Base-by-base conservation (phyloP, 2,113 vertebrate species). In the Athene cunicularia region DNA sequence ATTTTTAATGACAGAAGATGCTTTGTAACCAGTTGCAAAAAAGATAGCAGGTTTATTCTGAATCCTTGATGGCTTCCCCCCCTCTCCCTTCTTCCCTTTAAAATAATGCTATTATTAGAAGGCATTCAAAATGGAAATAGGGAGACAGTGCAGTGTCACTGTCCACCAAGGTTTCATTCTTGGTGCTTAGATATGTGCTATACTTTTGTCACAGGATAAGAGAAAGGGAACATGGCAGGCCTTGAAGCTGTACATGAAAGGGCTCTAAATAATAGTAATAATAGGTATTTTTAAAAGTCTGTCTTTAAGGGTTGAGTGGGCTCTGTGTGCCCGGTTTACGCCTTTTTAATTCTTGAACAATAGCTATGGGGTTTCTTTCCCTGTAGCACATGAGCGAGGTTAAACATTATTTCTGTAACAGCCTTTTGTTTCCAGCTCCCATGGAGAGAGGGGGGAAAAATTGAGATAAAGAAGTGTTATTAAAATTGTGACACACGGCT, bases 391-490 rank as follows among this genome's bases (percentile, higher is more conserved):
- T 21, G 24, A 95, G 88, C 5, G 67, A 97, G 96, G 97, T 98
- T 97, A 97, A 98, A 96, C 91, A 92, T 96, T 94, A 80, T 98
- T 97, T 97, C 96, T 96, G 90, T 95, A 97, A 95, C 93, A 93
- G 96, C 95, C 97, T 97, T 98, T 98, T 97, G 97, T 97, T 97
- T 97, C 92, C 95, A 96, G 97, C 96, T 95, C 96, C 96, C 94
- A 96, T 96, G 92, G 97, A 97, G 97, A 97, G 96, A 96, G 96
- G 80, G 88, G 97, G 91, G 12, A 98, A 97, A 98, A 98, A 98
- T 98, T 98, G 97, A 98, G 98, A 98, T 98, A 98, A 98, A 98
- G 98, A 98, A 98, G 98, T 98, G 97, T 98, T 98, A 98, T 98
- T 98, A 98, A 98, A 98, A 98, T 98, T 97, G 98, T 98, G 98